A percentile compares a stretch with the other conserved stretches of the same genome.
Evolutionary conservation across 2,888 invertebrate genomes (phyloP).

Genomic region (Dynastes maya): DNA sequence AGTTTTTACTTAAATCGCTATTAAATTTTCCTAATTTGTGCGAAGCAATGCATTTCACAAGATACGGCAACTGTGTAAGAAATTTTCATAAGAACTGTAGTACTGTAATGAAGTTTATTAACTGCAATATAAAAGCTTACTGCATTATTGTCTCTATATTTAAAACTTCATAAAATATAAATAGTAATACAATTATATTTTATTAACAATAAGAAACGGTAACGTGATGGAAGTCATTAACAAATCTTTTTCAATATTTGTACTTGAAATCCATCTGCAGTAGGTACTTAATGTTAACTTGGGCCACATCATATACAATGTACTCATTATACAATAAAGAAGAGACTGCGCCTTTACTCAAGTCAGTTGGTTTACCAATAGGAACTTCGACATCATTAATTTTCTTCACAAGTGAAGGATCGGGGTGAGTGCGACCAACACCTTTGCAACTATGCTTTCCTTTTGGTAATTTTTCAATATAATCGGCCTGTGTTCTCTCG

Average conservation of each 20-base stretch:
- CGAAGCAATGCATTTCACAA: too few species aligned
- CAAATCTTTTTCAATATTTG: conserved; percentile 72
- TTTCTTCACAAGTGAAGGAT: conserved; percentile 73
- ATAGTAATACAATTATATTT: not conserved
- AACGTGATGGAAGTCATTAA: not conserved
- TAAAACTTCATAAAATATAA: not conserved
- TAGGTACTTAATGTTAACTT: conserved; percentile 93
- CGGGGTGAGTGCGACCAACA: conserved; percentile 87
- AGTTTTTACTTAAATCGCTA: too few species aligned
- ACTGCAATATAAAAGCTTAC: too few species aligned
- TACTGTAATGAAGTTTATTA: too few species aligned
- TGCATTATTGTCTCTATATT: too few species aligned
- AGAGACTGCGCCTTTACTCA: conserved; percentile 63
- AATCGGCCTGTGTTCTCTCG: conserved; percentile 81
- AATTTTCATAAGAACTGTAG: too few species aligned
- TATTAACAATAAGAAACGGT: conserved; percentile 2
- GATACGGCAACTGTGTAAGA: too few species aligned
- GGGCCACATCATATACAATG: conserved; percentile 96
- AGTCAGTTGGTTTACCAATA: conserved; percentile 76
- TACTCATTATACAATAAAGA: conserved; percentile 94
- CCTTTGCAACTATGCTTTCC: conserved; percentile 93
- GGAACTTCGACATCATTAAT: conserved; percentile 85
- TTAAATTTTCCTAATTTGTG: too few species aligned
- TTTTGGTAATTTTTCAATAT: conserved; percentile 84
- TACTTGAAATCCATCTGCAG: conserved; percentile 90